Conservation (phyloP, 1,140 invertebrate species). For the Heliconius congener region DNA sequence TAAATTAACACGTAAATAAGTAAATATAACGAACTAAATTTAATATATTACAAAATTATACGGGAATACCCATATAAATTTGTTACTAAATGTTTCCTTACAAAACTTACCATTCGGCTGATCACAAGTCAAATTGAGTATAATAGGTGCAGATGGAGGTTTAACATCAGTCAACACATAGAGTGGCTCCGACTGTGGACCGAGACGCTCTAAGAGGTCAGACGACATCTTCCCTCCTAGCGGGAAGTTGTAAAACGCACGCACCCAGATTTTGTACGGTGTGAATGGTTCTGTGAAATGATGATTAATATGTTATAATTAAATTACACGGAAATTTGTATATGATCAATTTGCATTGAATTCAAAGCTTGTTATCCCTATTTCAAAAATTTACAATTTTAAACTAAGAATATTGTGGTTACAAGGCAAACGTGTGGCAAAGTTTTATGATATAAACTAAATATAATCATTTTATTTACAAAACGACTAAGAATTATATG, state of each 20-base stretch:
- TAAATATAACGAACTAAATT: too few relatives aligned
- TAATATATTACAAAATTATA: too few relatives aligned
- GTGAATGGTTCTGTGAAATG: constrained; percentile 84
- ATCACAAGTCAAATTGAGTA: constrained; percentile 92
- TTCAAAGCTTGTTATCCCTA: too few relatives aligned
- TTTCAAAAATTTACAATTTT: too few relatives aligned
- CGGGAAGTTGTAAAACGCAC: constrained; percentile 83
- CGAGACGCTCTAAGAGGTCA: constrained; percentile 59
- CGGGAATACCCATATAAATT: too few relatives aligned
- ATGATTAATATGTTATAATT: neutral
- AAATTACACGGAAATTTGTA: too few relatives aligned
- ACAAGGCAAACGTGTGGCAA: neutral
- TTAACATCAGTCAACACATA: constrained; percentile 90
- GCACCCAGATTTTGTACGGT: constrained; percentile 92
- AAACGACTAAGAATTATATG: too few relatives aligned
- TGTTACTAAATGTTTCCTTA: neutral
- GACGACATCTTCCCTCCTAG: constrained; percentile 59
- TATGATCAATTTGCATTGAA: too few relatives aligned
- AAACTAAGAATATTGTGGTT: neutral
- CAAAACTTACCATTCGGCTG: constrained; percentile 62
- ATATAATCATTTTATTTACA: too few relatives aligned
- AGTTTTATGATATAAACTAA: too few relatives aligned
- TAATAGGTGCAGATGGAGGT: constrained; percentile 89
- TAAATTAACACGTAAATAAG: too few relatives aligned
- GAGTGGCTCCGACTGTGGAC: constrained; percentile 85